Percentiles rank a stretch among this genome's conserved stretches.
Conservation (phyloP, 92 coral and sea anemone species). For the Nematostella vectensis region DNA sequence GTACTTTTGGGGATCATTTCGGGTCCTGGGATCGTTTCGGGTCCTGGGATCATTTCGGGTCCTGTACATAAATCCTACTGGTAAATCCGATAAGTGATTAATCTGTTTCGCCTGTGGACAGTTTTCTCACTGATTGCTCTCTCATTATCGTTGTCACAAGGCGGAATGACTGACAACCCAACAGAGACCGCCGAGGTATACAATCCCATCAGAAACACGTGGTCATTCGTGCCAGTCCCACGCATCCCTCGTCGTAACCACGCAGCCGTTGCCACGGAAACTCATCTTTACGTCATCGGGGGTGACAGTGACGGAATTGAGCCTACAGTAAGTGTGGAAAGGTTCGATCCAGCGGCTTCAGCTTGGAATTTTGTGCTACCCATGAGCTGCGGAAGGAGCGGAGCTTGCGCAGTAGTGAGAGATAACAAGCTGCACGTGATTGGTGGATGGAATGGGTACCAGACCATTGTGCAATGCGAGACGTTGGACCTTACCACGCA, state of each 20-base stretch:
- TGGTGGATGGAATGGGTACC: slow-evolving; percentile 75
- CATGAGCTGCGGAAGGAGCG: slow-evolving; percentile 74
- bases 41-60: no score
- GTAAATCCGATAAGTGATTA: no score
- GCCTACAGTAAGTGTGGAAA: slow-evolving; percentile 84
- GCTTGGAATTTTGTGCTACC: slow-evolving; percentile 78
- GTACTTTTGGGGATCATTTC: no score
- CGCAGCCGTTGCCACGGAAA: slow-evolving; percentile 55
- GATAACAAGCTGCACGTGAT: slow-evolving; percentile 48
- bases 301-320: slow-evolving; percentile 73
- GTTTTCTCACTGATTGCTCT: no score
- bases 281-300: slow-evolving; percentile 69
- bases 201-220: slow-evolving; percentile 58
- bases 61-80: no score
- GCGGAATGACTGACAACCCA: slow-evolving; percentile 72
- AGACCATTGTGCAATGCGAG: slow-evolving; percentile 58
- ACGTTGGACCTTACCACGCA: slow-evolving; percentile 48
- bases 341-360: slow-evolving; percentile 65
- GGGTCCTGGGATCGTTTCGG: no score
- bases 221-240: slow-evolving; percentile 56
- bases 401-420: slow-evolving; percentile 65
- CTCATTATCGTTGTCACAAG: slow-evolving; percentile 16
- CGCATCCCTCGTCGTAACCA: slow-evolving; percentile 48
- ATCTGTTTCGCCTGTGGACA: no score
- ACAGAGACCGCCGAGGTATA: slow-evolving; percentile 74